Percentiles rank a stretch among this genome's conserved stretches.
Evolutionary conservation across 2,113 vertebrate genomes (phyloP).

Genomic region (Chinchilla lanigera): DNA sequence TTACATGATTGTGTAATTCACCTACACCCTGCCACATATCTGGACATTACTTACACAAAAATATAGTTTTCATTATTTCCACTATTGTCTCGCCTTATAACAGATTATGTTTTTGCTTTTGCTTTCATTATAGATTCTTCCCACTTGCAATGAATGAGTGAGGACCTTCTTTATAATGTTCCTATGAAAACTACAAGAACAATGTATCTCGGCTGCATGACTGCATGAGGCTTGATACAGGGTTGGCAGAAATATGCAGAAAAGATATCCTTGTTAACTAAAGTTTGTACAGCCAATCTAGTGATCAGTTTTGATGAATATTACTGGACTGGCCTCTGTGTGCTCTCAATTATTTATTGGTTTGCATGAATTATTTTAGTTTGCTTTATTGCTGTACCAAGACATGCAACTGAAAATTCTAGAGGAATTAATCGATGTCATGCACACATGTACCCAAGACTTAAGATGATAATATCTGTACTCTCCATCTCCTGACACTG

Average conservation of each 20-base stretch:
- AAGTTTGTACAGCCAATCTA: not conserved
- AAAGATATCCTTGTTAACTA: not conserved
- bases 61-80: not conserved
- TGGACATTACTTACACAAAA: conserved; percentile 19
- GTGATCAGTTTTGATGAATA: not conserved
- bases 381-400: not conserved
- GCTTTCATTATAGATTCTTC: not conserved
- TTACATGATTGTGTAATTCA: not conserved
- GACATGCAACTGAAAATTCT: not conserved
- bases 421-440: not conserved
- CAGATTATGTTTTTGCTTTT: not conserved
- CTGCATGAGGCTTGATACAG: not conserved
- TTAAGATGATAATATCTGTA: not conserved
- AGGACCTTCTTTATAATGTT: not conserved
- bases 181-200: not conserved
- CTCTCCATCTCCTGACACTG: not conserved
- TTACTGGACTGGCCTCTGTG: not conserved
- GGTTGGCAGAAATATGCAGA: not conserved
- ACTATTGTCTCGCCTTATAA: not conserved
- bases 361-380: not conserved
- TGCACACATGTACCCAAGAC: not conserved
- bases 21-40: not conserved
- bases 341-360: conserved; percentile 3
- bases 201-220: not conserved
- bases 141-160: not conserved